Evolutionary conservation across 2,888 invertebrate species (phyloP).

Genomic region (Pollenia labialis): DNA sequence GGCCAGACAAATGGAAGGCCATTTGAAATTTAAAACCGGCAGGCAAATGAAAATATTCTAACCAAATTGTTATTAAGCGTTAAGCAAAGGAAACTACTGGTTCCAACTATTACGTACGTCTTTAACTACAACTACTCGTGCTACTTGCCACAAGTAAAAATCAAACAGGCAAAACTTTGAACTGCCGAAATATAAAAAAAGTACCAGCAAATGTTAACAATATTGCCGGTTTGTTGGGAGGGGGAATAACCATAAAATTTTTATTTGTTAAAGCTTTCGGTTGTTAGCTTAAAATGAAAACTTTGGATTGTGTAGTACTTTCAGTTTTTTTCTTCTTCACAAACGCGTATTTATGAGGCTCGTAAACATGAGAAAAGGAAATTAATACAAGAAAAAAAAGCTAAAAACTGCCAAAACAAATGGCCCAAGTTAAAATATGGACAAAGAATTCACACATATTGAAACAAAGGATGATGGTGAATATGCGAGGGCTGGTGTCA

Average conservation of each 20-base stretch:
- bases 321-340: constrained; percentile 6
- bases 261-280: constrained; percentile 52
- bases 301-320: constrained; percentile 32
- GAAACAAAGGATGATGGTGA: constrained; percentile 6
- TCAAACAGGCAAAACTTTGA: constrained; percentile 38
- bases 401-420: constrained; percentile 52
- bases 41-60: constrained; percentile 66
- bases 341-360: constrained; percentile 63
- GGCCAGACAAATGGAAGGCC: constrained; percentile 47
- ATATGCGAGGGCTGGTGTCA: constrained; percentile 25
- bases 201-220: constrained; percentile 47
- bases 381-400: constrained; percentile 5
- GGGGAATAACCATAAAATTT: constrained; percentile 25
- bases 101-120: constrained; percentile 11
- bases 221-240: constrained; percentile 21
- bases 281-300: constrained; percentile 56
- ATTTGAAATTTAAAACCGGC: constrained; percentile 64
- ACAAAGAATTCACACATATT: constrained; percentile 59
- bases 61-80: constrained; percentile 71
- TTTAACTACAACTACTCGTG: neutral
- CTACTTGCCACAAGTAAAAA: constrained; percentile 61
- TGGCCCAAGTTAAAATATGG: constrained; percentile 49
- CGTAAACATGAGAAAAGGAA: constrained; percentile 62
- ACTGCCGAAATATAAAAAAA: constrained; percentile 37
- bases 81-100: constrained; percentile 43